Base-by-base conservation (phyloP, 2,113 vertebrate genomes). In the Neotragus moschatus region DNA sequence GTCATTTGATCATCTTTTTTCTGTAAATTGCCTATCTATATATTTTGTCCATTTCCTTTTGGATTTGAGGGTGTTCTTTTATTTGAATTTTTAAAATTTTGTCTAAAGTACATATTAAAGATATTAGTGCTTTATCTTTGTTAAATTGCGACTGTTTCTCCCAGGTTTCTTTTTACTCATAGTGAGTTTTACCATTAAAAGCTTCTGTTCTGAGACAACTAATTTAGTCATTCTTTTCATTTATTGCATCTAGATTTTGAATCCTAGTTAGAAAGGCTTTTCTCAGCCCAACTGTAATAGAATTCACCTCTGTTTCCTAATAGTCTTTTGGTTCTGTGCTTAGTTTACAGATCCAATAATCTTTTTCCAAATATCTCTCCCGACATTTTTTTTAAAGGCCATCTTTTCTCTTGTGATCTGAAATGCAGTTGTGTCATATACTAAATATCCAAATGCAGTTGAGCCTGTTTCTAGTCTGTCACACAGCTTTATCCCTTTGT, bases 21-120 rank as follows among this genome's bases (percentile, higher is more conserved):
- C 82, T 94, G 15, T 53, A 47, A 89, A 33, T 79, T 81, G 23
- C 17, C 53, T 92, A 15, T 49, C 45, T 51, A 28, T 92, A 39
- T 89, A 19, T 33, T 80, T 92, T 89, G 1, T 6, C 43, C 36
- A 16, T 45, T 80, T 91, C 39, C 49, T 70, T 26, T 73, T 84
- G 47, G 33, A 82, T 63, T 45, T 81, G 60, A 45, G 36, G 19
- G 17, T 30, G 17, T 39, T 45, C 23, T 53, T 43, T 58, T 8
- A 8, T 56, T 84, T 80, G 15, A 9, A 95, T 89, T 90, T 89
- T 90, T 63, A 66, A 95, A 94, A 92, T 30, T 90, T 81, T 90
- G 12, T 73, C 85, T 81, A 47, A 95, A 87, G 30, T 87, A 47
- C 11, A 13, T 82, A 51, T 91, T 81, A 73, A 15, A 60, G 53